Evolutionary conservation across 2,888 invertebrate genomes (phyloP), one percentile per base, ranked within the genome.

Genomic region (Hypolimnas misippus): DNA sequence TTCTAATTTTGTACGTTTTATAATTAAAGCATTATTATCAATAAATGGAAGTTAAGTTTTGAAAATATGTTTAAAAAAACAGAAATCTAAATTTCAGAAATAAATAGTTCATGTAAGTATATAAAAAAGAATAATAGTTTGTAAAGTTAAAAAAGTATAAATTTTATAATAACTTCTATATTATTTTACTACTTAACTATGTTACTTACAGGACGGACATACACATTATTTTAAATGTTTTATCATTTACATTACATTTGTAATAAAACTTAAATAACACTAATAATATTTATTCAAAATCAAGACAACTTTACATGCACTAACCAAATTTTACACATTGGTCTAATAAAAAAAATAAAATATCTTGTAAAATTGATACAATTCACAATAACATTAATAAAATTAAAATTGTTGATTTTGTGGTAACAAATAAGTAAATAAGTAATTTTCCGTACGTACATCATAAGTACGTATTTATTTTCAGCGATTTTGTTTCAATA

Each of bases 1-100:
- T n/a, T 62, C 51, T 65, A 67, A 55, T 63, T 70, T 78, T 76
- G 76, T 77, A 77, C 74, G 75, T 71, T 70, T 70, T 71, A 66
- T 46, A 71, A 69, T 74, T 74, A 75, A 75, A 74, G 73, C 73
- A 53, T 67, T 38, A 42, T 52, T 63, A 58, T 52, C 38, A 68
- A 58, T 42, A 60, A 29, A 52, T 60, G 19, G 12, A 62, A 62
- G 33, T 29, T n/a, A 49, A 49, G 14, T 49, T 46, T 25, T 10
- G 31, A 52, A 19, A 42, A 31, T 51, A 40, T 7, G 10, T 42
- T 21, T 21, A 4, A 46, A 12, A 55, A 7, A 57, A 65, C 57
- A 60, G 57, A 63, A 65, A 50, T 35, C 52, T 60, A 59, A 52
- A 33, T 19, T 55, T 35, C 44, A 58, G 33, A 55, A 33, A 55